Conservation (phyloP, 2,888 invertebrate genomes). For the Nomada fabriciana region DNA sequence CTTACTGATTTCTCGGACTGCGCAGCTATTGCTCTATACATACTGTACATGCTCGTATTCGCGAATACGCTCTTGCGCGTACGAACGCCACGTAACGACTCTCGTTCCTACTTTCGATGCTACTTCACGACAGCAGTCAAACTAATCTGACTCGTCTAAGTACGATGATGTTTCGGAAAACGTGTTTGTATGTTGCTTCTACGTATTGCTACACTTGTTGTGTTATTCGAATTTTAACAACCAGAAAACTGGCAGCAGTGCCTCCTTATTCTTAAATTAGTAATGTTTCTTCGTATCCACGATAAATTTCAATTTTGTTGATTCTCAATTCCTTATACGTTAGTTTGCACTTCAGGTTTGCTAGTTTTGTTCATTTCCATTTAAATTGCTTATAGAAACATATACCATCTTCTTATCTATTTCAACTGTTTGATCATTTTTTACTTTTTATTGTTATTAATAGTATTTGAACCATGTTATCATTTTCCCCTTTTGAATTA, state of each 20-base stretch:
- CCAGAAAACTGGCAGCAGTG: neutral
- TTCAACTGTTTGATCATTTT: neutral
- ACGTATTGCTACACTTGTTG: neutral
- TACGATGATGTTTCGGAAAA: constrained; percentile 18
- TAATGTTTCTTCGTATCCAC: neutral
- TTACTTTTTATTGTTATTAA: neutral
- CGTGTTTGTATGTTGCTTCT: neutral
- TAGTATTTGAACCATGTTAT: neutral
- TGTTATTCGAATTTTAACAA: neutral
- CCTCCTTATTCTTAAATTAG: neutral
- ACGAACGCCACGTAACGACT: constrained; percentile 65
- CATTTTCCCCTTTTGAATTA: neutral
- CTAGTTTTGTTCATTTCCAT: neutral
- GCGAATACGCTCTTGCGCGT: constrained; percentile 54
- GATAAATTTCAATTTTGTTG: neutral
- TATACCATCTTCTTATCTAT: too few relatives aligned
- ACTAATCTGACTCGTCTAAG: constrained; percentile 33
- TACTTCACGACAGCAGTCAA: constrained; percentile 35
- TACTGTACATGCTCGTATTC: constrained; percentile 30
- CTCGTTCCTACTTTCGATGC: constrained; percentile 52
- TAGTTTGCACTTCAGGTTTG: neutral
- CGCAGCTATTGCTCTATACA: constrained; percentile 30
- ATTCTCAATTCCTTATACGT: neutral
- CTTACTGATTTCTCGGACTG: constrained; percentile 52
- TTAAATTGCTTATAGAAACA: too few relatives aligned